phyloP scores from a whole-genome alignment of 2,797 vertebrate species.

The Sebastes cheni region DNA sequence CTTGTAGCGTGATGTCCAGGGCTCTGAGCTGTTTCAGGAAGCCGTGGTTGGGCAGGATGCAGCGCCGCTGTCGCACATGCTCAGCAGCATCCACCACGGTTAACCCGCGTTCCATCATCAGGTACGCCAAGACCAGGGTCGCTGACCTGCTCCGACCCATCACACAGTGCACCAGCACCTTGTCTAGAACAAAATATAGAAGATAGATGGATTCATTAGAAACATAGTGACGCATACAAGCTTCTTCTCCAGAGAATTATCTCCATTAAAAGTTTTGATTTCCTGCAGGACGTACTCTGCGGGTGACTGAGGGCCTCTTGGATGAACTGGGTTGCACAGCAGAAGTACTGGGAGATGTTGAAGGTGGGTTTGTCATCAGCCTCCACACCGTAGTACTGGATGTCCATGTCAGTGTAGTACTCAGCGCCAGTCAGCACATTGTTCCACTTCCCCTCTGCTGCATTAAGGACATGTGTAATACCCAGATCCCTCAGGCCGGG shows the following conservation, averaged over 20 bases:
- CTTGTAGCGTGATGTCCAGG: slow-evolving; percentile 86
- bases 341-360: slow-evolving; percentile 90
- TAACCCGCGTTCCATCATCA: slow-evolving; percentile 90
- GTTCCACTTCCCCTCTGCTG: slow-evolving; percentile 88
- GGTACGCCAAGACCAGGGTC: slow-evolving; percentile 89
- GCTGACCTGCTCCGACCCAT: slow-evolving; percentile 95
- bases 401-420: slow-evolving; percentile 86
- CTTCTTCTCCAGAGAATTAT: neutral
- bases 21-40: slow-evolving; percentile 92
- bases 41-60: slow-evolving; percentile 92
- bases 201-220: neutral
- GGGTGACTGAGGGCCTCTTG: slow-evolving; percentile 81
- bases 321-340: slow-evolving; percentile 89
- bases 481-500: slow-evolving; percentile 86
- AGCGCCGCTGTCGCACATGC: slow-evolving; percentile 88
- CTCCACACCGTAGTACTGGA: slow-evolving; percentile 90
- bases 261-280: neutral
- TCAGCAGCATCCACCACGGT: slow-evolving; percentile 90
- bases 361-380: slow-evolving; percentile 93
- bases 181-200: slow-evolving; percentile 77
- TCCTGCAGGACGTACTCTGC: slow-evolving; percentile 83
- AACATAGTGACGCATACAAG: neutral
- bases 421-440: slow-evolving; percentile 90
- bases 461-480: slow-evolving; percentile 93
- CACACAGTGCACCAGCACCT: slow-evolving; percentile 93